Evolutionary conservation across 2,113 vertebrate genomes (phyloP).

Genomic region (Ibidorhyncha struthersii): DNA sequence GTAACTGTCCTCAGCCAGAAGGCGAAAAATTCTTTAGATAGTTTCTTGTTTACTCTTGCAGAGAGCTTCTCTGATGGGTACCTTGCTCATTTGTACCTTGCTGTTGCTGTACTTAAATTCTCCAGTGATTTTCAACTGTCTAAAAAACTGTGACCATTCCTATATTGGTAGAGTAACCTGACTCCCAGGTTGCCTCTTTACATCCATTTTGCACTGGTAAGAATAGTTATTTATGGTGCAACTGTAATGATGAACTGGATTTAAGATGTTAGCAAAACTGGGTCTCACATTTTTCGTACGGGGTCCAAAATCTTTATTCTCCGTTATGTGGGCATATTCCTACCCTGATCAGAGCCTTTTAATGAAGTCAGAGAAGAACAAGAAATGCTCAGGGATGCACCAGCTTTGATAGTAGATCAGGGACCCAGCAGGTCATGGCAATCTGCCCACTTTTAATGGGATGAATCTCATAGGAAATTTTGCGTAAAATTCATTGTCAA

Average conservation of each 20-base stretch:
- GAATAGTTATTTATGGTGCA: neutral
- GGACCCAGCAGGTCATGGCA: constrained; percentile 51
- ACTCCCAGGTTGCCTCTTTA: neutral
- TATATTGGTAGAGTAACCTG: neutral
- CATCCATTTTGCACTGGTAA: neutral
- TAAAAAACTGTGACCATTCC: neutral
- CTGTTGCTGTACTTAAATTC: neutral
- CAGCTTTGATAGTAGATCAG: constrained; percentile 7
- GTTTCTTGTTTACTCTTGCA: neutral
- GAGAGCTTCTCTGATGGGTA: neutral
- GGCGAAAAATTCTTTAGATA: neutral
- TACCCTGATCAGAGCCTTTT: neutral
- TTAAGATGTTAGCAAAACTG: neutral
- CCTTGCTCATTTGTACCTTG: neutral
- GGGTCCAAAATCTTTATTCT: neutral
- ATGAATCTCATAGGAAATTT: constrained; percentile 59
- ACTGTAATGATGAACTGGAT: neutral
- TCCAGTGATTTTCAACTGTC: neutral
- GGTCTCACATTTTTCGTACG: neutral
- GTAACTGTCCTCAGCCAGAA: neutral
- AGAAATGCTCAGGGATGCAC: neutral
- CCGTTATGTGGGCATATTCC: neutral
- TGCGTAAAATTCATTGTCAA: constrained; percentile 57
- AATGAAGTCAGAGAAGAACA: constrained; percentile 3
- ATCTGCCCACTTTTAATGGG: constrained; percentile 53